These are phyloP conservation scores for Puma concolor DNA, from an alignment of 2,113 vertebrate species.

Conservation along the genomic window DNA sequence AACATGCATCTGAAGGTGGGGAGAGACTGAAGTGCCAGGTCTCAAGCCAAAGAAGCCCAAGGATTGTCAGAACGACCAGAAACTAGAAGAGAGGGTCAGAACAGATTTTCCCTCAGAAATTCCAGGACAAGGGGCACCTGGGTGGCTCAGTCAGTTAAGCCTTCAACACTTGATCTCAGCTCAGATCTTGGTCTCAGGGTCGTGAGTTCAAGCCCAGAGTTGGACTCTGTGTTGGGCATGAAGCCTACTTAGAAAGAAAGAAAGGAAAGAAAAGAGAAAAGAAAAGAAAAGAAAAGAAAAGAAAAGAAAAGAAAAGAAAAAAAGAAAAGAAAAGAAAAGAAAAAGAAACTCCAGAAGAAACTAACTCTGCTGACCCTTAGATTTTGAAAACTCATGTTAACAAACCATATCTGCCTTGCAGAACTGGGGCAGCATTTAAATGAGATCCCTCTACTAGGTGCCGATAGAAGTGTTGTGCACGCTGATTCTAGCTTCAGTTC, in stretches of 20 bases:
- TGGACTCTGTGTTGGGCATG: no score
- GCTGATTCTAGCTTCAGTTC: not conserved
- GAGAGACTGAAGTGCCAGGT: not conserved
- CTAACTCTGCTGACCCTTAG: not conserved
- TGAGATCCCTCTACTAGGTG: not conserved
- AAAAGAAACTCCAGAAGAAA: not conserved
- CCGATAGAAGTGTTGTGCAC: not conserved
- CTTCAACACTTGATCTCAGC: no score
- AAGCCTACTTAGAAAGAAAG: no score
- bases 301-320: no score
- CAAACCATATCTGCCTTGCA: not conserved
- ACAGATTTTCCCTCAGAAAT: not conserved
- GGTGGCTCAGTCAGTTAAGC: no score
- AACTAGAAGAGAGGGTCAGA: not conserved
- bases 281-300: no score
- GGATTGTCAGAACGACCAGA: not conserved
- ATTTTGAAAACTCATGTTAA: not conserved
- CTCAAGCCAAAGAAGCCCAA: not conserved
- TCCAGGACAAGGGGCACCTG: not conserved
- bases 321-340: no score
- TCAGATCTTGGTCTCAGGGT: no score
- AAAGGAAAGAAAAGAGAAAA: no score
- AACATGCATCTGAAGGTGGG: not conserved
- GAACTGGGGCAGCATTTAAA: not conserved
- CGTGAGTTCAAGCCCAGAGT: no score